Base-by-base conservation (phyloP, 2,113 vertebrate species). In the Sclerurus mexicanus region DNA sequence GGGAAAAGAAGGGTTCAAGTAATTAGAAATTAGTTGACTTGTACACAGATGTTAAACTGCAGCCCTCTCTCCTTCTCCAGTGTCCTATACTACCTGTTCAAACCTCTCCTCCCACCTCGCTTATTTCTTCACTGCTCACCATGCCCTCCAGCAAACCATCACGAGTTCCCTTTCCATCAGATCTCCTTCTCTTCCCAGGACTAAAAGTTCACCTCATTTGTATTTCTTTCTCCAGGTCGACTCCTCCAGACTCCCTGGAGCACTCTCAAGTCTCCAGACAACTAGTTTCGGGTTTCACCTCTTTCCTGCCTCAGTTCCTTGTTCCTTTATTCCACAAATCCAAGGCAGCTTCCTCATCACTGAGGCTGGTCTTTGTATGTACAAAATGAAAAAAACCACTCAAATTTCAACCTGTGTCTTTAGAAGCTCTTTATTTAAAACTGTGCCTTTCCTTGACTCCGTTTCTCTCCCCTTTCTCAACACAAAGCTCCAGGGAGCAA, bases 361-460 rank as follows among this genome's bases (percentile, higher is more conserved):
- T 14, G 7, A 81, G 25, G 30, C 37, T 50, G 5, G 14, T 11
- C 37, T 66, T 37, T 2, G 0, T 42, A 71, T 1, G 7, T 7
- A 8, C 40, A 66, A 84, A 58, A 8, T 0, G 1, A 2, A 9
- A 31, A 27, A 42, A 47, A 47, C 47, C 9, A 1, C 7, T 73
- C 40, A 13, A 42, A 84, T 74, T 8, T 49, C 7, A 59, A 19
- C 7, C 24, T 5, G 1, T 7, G 20, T n/a, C 53, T 79, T 79
- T 42, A 44, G 20, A 72, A 87, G 28, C 15, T n/a, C 37, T 42
- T 25, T 59, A 30, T 50, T 53, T 39, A 80, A 53, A 93, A 53
- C 17, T 0, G 55, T 21, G 68, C 27, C 1, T 39, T 64, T 80
- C 42, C 59, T 49, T 8, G 1, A 22, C 33, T 76, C 68, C 0